phyloP scores from a whole-genome alignment of 1,140 invertebrate genomes.

The Pachypeltis micranthus region DNA sequence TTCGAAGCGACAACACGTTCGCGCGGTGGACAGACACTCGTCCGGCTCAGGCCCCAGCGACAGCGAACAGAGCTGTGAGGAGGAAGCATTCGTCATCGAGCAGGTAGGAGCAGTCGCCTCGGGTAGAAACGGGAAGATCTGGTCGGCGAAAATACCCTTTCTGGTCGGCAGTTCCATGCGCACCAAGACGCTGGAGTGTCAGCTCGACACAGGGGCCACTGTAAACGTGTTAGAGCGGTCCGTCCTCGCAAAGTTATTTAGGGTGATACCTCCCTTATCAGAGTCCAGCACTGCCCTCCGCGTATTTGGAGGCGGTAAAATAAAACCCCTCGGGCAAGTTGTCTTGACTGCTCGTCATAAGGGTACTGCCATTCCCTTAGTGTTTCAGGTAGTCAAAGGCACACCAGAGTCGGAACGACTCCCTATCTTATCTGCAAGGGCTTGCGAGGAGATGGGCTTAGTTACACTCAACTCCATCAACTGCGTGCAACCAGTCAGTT shows the following conservation, averaged over 20 bases:
- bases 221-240: background rate
- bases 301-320: background rate
- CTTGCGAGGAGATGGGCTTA: background rate
- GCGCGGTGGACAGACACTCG: background rate
- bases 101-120: background rate
- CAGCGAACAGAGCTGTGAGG: too few relatives aligned
- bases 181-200: background rate
- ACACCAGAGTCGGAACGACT: background rate
- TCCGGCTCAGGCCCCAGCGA: background rate
- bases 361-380: background rate
- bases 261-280: background rate
- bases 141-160: background rate
- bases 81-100: background rate
- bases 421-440: background rate
- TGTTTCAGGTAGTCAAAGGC: background rate
- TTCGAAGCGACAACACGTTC: background rate
- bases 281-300: background rate
- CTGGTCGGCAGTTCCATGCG: background rate
- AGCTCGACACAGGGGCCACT: background rate
- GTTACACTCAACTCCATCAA: background rate
- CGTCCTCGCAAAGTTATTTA: background rate
- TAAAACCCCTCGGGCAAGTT: background rate
- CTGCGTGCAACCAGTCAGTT: too few relatives aligned
- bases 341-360: background rate
- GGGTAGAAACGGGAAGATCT: background rate